A percentile compares a stretch with the other conserved stretches of the same genome.
Evolutionary conservation across 2,113 vertebrate genomes (phyloP).

Genomic region (Dunckerocampus dactyliophorus): DNA sequence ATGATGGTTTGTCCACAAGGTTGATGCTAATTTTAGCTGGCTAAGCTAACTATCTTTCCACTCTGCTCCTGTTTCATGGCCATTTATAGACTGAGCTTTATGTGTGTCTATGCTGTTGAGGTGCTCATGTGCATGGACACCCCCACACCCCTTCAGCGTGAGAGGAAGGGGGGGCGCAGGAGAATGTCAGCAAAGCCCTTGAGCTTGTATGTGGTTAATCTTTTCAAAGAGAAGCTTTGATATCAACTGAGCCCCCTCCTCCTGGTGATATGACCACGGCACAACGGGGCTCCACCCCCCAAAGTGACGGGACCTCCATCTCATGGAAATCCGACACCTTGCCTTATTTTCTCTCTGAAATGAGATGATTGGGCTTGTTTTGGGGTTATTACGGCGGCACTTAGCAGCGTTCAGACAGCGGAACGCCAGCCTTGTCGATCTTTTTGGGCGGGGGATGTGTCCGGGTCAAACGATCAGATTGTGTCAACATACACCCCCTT

Average conservation of each 20-base stretch:
- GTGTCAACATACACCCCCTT: conserved; percentile 22
- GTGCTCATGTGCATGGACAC: conserved; percentile 33
- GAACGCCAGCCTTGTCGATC: conserved; percentile 23
- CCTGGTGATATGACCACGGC: conserved; percentile 35
- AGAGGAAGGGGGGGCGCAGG: conserved; percentile 30
- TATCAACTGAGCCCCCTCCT: conserved; percentile 32
- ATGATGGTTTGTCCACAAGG: background rate
- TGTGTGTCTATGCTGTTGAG: conserved; percentile 28
- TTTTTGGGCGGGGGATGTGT: conserved; percentile 26
- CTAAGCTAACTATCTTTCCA: conserved; percentile 49
- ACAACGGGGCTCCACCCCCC: conserved; percentile 23
- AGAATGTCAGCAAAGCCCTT: conserved; percentile 63
- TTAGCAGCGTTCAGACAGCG: background rate
- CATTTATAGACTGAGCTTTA: conserved; percentile 46
- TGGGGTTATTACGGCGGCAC: background rate
- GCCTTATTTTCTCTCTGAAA: background rate
- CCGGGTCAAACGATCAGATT: conserved; percentile 51
- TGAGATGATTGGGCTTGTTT: conserved; percentile 1
- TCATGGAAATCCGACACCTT: conserved; percentile 17
- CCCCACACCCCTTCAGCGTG: conserved; percentile 3
- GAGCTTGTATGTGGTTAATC: conserved; percentile 41
- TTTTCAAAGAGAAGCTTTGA: conserved; percentile 60
- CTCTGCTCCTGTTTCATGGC: conserved; percentile 17
- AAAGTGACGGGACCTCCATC: conserved; percentile 29
- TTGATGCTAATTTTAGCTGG: conserved; percentile 36